phyloP scores from a whole-genome alignment of 1,140 invertebrate species.

The Zeugodacus cucurbitae region DNA sequence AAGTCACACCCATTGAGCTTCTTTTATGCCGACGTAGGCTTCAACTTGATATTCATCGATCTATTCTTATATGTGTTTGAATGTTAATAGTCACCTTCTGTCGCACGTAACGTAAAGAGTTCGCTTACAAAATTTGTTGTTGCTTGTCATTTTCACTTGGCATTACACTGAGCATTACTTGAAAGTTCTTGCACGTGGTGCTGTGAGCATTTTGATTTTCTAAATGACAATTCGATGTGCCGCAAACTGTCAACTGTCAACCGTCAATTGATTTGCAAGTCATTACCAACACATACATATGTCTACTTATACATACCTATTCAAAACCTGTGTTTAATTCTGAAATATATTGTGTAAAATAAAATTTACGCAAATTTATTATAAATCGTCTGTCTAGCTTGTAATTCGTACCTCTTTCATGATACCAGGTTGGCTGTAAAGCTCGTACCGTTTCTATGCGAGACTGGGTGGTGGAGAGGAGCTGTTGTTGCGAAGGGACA shows the following conservation, averaged over 20 bases:
- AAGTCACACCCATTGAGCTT: not conserved
- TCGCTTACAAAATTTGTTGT: not conserved
- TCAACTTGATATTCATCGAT: not conserved
- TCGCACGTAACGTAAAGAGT: not conserved
- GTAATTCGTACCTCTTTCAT: too few species aligned
- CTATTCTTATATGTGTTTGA: not conserved
- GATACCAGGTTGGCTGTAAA: too few species aligned
- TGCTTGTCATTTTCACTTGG: not conserved
- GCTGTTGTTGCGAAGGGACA: too few species aligned
- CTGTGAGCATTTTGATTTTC: not conserved
- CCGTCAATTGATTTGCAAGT: not conserved
- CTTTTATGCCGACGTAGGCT: not conserved
- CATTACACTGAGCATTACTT: not conserved
- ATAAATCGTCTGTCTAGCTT: too few species aligned
- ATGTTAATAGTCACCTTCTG: not conserved
- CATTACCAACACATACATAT: not conserved
- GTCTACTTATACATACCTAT: not conserved
- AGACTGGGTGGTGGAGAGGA: too few species aligned
- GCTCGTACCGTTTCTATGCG: too few species aligned
- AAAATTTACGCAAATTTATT: too few species aligned
- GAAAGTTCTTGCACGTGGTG: not conserved
- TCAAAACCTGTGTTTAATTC: not conserved
- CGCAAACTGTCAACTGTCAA: not conserved
- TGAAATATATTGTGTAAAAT: too few species aligned
- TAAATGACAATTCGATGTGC: not conserved